Base-by-base conservation (phyloP, 2,797 vertebrate genomes). In the Percopsis omiscomaycus region DNA sequence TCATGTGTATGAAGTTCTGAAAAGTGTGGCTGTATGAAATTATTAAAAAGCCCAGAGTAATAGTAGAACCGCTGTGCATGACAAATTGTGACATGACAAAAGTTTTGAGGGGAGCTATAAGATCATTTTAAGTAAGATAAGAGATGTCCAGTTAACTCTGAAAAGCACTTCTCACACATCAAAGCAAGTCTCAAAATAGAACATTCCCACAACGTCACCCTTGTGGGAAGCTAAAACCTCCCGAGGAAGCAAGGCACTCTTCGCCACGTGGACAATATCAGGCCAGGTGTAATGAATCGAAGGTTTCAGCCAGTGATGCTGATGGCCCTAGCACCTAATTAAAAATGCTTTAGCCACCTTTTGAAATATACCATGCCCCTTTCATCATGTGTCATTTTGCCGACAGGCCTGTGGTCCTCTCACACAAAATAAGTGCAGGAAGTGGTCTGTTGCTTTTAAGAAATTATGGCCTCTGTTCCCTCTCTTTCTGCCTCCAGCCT, bases 401-500 rank as follows among this genome's bases (percentile, higher is more conserved):
- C 51, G 53, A 61, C 51, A 74, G 59, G 75, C 68, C 45, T 57
- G 53, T 70, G 42, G 45, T 71, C 54, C 64, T 66, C 67, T 61
- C 29, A 55, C 22, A 59, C 77, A 64, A 68, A 28, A 30, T 30
- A 44, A 49, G 56, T 37, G 42, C 3, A 30, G 52, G 27, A 64
- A 63, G 57, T 9, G 5, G 46, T 66, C 78, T 78, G 76, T 73
- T 73, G 85, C 84, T 88, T 88, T 85, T 81, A 84, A 89, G 74
- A 80, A 87, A 86, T 89, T 70, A 79, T 62, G 56, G 62, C 27
- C 56, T 32, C 15, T 61, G 32, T 82, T 77, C 56, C 16, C 46
- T 73, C 49, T 27, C 28, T 11, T 15, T 15, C 22, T 44, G 10
- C 58, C 30, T 48, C 59, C 48, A 60, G 58, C 55, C 49, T 6